Percentiles rank a stretch among this genome's conserved stretches.
Evolutionary conservation across 2,113 vertebrate species (phyloP).

Genomic region (Bambusicola thoracicus): DNA sequence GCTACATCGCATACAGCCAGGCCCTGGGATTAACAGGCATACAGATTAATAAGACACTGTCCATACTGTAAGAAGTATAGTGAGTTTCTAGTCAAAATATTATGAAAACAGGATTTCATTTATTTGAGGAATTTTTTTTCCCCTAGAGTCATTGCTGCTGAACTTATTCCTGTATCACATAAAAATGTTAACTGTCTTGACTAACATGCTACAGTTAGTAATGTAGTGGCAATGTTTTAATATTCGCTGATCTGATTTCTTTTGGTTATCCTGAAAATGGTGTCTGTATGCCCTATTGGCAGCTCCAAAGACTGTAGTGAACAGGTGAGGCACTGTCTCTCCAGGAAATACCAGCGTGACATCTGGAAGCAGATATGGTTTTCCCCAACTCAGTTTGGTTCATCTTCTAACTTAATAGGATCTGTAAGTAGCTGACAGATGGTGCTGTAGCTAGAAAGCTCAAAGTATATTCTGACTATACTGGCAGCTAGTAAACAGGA

Average conservation of each 20-base stretch:
- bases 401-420: constrained; percentile 64
- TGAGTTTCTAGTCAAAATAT: neutral
- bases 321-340: constrained; percentile 60
- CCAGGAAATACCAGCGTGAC: constrained; percentile 67
- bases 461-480: constrained; percentile 21
- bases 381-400: constrained; percentile 9
- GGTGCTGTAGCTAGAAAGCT: constrained; percentile 59
- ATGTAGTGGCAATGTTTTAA: neutral
- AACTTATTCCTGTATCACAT: neutral
- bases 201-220: neutral
- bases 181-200: neutral
- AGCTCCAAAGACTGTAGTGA: constrained; percentile 30
- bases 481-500: constrained; percentile 16
- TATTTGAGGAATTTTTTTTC: neutral
- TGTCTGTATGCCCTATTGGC: constrained; percentile 25
- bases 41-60: no score
- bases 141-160: neutral
- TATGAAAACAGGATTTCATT: neutral
- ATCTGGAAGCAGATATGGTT: constrained; percentile 63
- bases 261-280: constrained; percentile 45
- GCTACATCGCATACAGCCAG: no score
- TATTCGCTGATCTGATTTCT: neutral
- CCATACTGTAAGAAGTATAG: no score
- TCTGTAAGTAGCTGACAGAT: constrained; percentile 68
- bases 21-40: no score